Evolutionary conservation across 2,113 vertebrate species (phyloP), one percentile per base, ranked within the genome.

Genomic region (Mugil cephalus): DNA sequence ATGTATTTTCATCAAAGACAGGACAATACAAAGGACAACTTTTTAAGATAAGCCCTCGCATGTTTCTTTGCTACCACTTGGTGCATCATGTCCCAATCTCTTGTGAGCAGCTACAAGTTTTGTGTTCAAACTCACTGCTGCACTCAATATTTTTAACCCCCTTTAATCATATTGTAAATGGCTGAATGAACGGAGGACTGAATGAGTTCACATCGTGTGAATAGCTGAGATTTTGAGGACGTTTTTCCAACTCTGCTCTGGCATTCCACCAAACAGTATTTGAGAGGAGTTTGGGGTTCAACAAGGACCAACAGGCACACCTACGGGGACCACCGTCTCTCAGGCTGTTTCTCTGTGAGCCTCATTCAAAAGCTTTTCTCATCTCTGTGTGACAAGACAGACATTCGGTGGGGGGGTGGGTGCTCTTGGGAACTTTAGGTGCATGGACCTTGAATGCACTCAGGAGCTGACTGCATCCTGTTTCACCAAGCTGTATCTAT

Each of bases 11-110:
- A 85, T 89, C 78, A 85, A 79, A 89, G 81, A 55, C 3, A 77
- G 50, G 54, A 74, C 75, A 80, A 89, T 38, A 85, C 61, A 87
- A 80, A 89, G 83, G 70, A 70, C 36, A 82, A 80, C 63, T 87
- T 83, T 63, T 46, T 17, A 60, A 75, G 53, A 77, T 52, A 5
- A n/a, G 17, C 15, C 24, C 61, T 69, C 21, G 1, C 39, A 64
- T 39, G 46, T 74, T 60, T 67, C 55, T 89, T 36, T 60, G 40
- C 56, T 61, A 38, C 56, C 45, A 66, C 64, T 69, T 30, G 24
- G 12, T 58, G 40, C 62, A 60, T 63, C 48, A 12, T 15, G 34
- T 69, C 48, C 34, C 15, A 46, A n/a, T 66, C 46, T 48, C 21
- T 68, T 35, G 15, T 42, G 18, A 45, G 17, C 12, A 45, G 17